Evolutionary conservation across 2,888 invertebrate genomes (phyloP).

Genomic region (Trissonchulus latispiculum): DNA sequence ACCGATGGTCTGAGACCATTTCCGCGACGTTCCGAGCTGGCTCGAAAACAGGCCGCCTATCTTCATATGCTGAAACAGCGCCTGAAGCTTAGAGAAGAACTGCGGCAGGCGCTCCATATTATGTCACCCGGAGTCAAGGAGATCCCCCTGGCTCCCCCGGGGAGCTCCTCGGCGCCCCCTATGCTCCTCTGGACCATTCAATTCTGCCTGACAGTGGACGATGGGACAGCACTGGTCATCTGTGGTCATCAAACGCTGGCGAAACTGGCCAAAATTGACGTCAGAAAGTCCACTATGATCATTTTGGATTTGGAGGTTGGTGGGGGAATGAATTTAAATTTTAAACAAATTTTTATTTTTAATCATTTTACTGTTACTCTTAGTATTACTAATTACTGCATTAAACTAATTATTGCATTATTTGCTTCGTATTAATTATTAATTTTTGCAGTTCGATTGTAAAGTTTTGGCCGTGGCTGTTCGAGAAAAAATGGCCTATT

Average conservation of each 20-base stretch:
- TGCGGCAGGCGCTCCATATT: constrained; percentile 30
- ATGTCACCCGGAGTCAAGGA: background rate
- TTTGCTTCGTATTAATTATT: too few relatives aligned
- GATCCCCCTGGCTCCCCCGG: background rate
- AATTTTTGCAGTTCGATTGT: constrained; percentile 46
- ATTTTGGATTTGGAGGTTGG: constrained; percentile 17
- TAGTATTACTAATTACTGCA: too few relatives aligned
- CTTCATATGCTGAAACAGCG: constrained; percentile 47
- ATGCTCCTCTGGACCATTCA: too few relatives aligned
- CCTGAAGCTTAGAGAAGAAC: constrained; percentile 44
- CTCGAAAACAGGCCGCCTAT: constrained; percentile 47
- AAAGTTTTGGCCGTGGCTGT: constrained; percentile 48
- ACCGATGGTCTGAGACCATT: constrained; percentile 50
- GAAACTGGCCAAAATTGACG: constrained; percentile 20
- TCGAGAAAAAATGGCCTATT: constrained; percentile 44
- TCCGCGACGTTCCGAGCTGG: constrained; percentile 47
- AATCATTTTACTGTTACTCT: too few relatives aligned
- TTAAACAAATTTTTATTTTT: too few relatives aligned
- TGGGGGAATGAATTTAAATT: too few relatives aligned
- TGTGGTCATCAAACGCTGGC: constrained; percentile 24
- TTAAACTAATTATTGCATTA: too few relatives aligned
- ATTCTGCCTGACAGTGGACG: background rate
- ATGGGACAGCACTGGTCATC: constrained; percentile 3
- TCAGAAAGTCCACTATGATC: constrained; percentile 16
- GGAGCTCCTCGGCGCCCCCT: too few relatives aligned